Evolutionary conservation across 2,888 invertebrate species (phyloP), one percentile per base, ranked within the genome.

Genomic region (Dryocosmus kuriphilus): DNA sequence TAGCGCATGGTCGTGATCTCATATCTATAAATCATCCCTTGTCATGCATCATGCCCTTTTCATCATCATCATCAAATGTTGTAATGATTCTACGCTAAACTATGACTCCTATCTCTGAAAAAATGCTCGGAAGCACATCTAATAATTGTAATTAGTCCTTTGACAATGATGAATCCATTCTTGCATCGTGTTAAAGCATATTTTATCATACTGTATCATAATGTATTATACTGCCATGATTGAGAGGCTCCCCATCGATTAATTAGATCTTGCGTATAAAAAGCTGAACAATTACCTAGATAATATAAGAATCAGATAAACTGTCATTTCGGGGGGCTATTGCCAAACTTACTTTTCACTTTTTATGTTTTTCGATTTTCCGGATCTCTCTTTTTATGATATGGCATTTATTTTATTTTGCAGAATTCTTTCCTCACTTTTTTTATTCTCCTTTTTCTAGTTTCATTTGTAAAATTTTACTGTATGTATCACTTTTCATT

Each of bases 1-100:
- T 91, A 91, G 89, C 89, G 91, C 91, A 91, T 91, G 91, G 81
- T 88, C 88, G 90, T 90, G 88, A 85, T 89, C 88, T 89, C 86
- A 85, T 81, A 86, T 88, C 82, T 51, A 51, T 30, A 55, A 30
- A 32, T 32, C 32, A 55, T 30, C 51, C 51, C 71, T 32, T 30
- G 22, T 60, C 60, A 1, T 71, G 51, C 71, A 71, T 71, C 32
- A 67, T 51, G 30, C 14, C 38, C 46, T 30, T 19, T 22, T 30
- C 46, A 71, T 71, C 4, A 71, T 71, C 16, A 51, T 51, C 22
- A 35, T 62, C 16, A 35, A 35, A 38, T 38, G 22, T 63, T 63
- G 35, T n/a, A 30, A 46, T 46, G 46, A 71, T 46, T 14, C 65
- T 41, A 8, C 16, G 9, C 11, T 22, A 35, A 22, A 35, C 63